These are phyloP conservation scores for Vanacampus margaritifer DNA, from an alignment of 2,113 vertebrate species.

Conservation along the genomic window DNA sequence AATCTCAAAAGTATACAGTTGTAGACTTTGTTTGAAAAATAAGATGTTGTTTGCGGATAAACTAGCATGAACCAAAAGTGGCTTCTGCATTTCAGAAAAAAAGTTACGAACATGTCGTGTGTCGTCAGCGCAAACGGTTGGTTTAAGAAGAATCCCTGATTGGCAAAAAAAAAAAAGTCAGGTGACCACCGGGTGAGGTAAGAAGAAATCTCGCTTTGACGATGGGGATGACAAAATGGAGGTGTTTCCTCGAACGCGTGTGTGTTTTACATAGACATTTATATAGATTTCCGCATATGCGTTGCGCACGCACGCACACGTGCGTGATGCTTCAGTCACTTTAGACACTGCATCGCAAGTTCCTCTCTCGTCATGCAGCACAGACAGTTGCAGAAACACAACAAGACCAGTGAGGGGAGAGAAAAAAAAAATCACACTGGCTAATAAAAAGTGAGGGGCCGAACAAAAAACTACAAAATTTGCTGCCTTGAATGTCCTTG, in stretches of 20 bases:
- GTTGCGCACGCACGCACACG: constrained; percentile 32
- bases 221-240: constrained; percentile 65
- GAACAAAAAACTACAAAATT: constrained; percentile 39
- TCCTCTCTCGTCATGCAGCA: constrained; percentile 64
- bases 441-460: constrained; percentile 15
- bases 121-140: constrained; percentile 61
- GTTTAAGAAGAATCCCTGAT: constrained; percentile 81
- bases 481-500: constrained; percentile 69
- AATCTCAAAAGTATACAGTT: constrained; percentile 48
- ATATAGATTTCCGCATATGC: constrained; percentile 26
- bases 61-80: constrained; percentile 53
- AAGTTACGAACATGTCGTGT: constrained; percentile 66
- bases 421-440: constrained; percentile 42
- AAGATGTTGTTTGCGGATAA: constrained; percentile 32
- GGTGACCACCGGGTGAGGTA: constrained; percentile 77
- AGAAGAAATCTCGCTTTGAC: constrained; percentile 66
- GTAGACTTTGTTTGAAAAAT: constrained; percentile 57
- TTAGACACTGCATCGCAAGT: constrained; percentile 55
- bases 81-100: constrained; percentile 56
- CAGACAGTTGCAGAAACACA: constrained; percentile 53
- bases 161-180: constrained; percentile 75
- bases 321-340: constrained; percentile 53
- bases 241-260: constrained; percentile 51
- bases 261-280: constrained; percentile 14
- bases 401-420: constrained; percentile 38